Conservation (phyloP, 2,797 vertebrate genomes). For the Cyclura pinguis region DNA sequence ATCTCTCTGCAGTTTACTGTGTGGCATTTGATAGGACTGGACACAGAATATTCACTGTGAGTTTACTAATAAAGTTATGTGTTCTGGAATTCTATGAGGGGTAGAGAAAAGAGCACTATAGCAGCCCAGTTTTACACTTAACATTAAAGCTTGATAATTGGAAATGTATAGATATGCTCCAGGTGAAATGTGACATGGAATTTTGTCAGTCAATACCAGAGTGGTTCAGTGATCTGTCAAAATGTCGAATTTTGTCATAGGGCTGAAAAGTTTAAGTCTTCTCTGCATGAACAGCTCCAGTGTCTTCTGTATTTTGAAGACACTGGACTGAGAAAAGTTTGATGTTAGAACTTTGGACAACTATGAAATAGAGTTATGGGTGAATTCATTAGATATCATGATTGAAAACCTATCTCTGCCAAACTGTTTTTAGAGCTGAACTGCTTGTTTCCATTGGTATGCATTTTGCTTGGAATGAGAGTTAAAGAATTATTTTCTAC, state of each 20-base stretch:
- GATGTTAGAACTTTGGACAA: not conserved
- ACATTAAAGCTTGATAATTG: not conserved
- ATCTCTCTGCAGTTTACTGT: slow-evolving; percentile 98
- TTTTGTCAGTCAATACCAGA: not conserved
- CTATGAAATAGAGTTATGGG: not conserved
- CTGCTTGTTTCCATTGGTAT: not conserved
- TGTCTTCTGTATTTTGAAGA: not conserved
- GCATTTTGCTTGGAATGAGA: not conserved
- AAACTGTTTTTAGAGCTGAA: not conserved
- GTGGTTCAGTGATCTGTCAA: not conserved
- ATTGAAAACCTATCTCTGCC: not conserved
- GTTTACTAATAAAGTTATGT: slow-evolving; percentile 65
- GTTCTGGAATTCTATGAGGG: not conserved
- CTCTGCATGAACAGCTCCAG: not conserved
- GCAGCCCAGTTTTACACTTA: not conserved
- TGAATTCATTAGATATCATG: not conserved
- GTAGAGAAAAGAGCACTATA: not conserved
- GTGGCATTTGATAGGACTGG: slow-evolving; percentile 97
- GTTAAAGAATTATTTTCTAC: not conserved
- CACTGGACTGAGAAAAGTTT: not conserved
- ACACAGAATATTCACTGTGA: slow-evolving; percentile 98
- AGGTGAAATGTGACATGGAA: not conserved
- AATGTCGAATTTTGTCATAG: not conserved
- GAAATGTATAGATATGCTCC: not conserved
- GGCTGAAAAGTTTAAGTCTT: not conserved